phyloP scores from a whole-genome alignment of 2,113 vertebrate genomes.

The Eptesicus fuscus region DNA sequence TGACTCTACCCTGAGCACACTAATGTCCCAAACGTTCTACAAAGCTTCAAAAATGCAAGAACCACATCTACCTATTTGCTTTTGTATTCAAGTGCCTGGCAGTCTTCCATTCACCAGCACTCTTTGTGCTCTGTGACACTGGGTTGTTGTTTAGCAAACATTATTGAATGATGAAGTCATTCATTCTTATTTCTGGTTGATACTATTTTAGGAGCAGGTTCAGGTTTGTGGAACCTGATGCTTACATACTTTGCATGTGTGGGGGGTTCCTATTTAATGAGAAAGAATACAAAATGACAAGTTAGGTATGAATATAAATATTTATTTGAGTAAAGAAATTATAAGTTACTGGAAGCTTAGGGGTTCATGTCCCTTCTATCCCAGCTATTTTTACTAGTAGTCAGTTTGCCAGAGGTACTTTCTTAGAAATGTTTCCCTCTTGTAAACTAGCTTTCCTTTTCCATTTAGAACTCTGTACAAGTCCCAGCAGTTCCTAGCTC shows the following conservation, averaged over 20 bases:
- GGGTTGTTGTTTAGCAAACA: not conserved
- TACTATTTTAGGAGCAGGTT: not conserved
- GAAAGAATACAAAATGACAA: not conserved
- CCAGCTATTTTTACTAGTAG: not conserved
- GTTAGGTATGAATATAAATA: not conserved
- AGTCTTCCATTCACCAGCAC: not conserved
- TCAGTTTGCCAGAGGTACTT: not conserved
- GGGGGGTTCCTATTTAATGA: not conserved
- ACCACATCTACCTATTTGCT: not conserved
- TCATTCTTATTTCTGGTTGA: not conserved
- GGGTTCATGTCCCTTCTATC: not conserved
- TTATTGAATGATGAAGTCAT: not conserved
- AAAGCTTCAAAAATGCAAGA: not conserved
- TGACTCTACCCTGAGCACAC: not conserved
- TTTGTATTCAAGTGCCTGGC: not conserved
- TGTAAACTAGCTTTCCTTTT: not conserved
- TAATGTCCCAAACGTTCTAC: not conserved
- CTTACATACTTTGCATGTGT: not conserved
- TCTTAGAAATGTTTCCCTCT: not conserved
- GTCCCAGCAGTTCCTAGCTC: not conserved
- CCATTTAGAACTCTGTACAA: not conserved
- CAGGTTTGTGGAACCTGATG: not conserved
- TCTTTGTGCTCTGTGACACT: not conserved
- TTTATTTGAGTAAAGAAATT: constrained; percentile 20
- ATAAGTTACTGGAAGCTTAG: not conserved